Base-by-base conservation (phyloP, 2,888 invertebrate genomes). In the Habrosyne pyritoides region DNA sequence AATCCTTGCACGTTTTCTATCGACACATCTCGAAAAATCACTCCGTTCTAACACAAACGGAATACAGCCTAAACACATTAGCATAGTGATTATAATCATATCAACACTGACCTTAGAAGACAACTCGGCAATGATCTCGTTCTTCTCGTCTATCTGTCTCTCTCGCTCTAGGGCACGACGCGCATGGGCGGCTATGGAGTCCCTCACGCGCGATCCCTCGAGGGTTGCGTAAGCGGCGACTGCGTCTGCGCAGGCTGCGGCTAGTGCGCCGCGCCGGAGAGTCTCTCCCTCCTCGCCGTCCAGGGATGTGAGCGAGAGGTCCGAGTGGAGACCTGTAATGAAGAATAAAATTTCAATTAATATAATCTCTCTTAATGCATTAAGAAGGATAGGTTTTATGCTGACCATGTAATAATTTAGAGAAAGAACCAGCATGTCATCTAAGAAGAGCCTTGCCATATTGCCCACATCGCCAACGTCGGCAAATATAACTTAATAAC, bases 111-210 rank as follows among this genome's bases (percentile, higher is more conserved):
- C 95, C 93, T 97, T 97, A 73, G 96, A 96, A 65, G 96, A 96
- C 60, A 97, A 93, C 66, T 97, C 96, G 77, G 96, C 95, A 55
- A 97, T 95, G 53, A 96, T 91, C 60, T 97, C 97, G 57, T 95
- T 95, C 76, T 96, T 95, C 78, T 96, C 95, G 71, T 96, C 96
- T 51, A 97, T 94, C 88, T 97, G 97, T 22, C 96, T 94, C 75
- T 96, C 96, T 54, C 96, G 93, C 65, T 97, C 96, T 61, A 96
- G 93, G 7, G 97, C 94, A 53, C 96, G 95, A 22, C 96, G 94
- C 56, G 96, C 94, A 14, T 96, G 95, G 66, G 96, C 95, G 52
- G 97, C 97, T 53, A 97, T 91, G 70, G 97, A 95, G 78, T 97
- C 96, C 52, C 96, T 93, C 36, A 96, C 94, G 61, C 95, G 93